phyloP scores from a whole-genome alignment of 2,888 invertebrate species.

The Sisyra terminalis region DNA sequence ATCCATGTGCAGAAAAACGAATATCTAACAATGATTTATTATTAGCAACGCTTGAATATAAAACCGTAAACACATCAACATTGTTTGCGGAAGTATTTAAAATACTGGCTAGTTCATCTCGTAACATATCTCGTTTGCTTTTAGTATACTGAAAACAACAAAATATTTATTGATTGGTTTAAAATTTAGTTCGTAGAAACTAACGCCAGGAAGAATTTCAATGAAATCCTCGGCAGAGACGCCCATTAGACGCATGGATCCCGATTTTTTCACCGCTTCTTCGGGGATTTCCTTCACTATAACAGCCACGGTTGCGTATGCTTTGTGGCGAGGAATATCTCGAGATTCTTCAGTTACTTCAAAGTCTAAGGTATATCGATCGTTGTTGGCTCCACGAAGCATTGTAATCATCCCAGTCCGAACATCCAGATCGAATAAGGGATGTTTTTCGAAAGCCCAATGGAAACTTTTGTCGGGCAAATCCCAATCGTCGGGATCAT shows the following conservation, averaged over 20 bases:
- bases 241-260: slow-evolving; percentile 72
- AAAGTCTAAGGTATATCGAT: slow-evolving; percentile 60
- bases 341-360: slow-evolving; percentile 51
- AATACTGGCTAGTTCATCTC: slow-evolving; percentile 43
- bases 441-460: slow-evolving; percentile 43
- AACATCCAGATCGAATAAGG: slow-evolving; percentile 54
- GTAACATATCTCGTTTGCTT: slow-evolving; percentile 54
- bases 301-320: slow-evolving; percentile 72
- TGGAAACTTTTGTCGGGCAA: slow-evolving; percentile 75
- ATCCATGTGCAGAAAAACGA: slow-evolving; percentile 83
- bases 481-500: slow-evolving; percentile 96
- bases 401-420: slow-evolving; percentile 80
- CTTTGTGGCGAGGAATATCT: slow-evolving; percentile 45
- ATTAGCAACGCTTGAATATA: slow-evolving; percentile 39
- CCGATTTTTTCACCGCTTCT: slow-evolving; percentile 83
- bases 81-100: slow-evolving; percentile 66
- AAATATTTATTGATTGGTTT: no score
- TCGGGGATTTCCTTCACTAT: slow-evolving; percentile 76
- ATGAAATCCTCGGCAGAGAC: slow-evolving; percentile 79
- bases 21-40: slow-evolving; percentile 63
- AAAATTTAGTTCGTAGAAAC: slow-evolving; percentile 13
- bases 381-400: slow-evolving; percentile 56
- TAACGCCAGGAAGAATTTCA: slow-evolving; percentile 33
- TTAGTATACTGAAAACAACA: slow-evolving; percentile 26
- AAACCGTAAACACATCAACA: slow-evolving; percentile 87